phyloP scores from a whole-genome alignment of 2,888 invertebrate species.

The Oscheius onirici region DNA sequence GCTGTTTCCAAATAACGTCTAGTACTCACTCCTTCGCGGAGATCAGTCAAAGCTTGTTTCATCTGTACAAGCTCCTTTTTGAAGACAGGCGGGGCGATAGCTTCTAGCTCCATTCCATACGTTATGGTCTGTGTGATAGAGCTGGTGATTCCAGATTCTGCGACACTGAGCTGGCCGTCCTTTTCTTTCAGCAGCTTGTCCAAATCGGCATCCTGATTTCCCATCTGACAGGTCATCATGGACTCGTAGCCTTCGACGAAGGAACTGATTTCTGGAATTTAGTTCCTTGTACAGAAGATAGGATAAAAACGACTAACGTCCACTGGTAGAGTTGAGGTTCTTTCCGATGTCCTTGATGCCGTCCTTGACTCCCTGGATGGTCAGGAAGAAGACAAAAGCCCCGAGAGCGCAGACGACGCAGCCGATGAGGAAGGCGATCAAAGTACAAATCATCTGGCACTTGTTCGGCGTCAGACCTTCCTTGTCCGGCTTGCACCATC shows the following conservation, averaged over 20 bases:
- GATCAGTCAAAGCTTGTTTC: background rate
- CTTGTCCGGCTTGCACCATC: background rate
- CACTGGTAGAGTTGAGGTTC: background rate
- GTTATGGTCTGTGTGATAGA: too few species aligned
- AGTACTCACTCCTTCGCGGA: too few species aligned
- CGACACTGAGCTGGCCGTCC: background rate
- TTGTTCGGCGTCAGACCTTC: background rate
- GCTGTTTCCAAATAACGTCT: too few species aligned
- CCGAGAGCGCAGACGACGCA: background rate
- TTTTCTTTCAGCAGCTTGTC: background rate
- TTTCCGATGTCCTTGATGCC: background rate
- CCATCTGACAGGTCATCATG: background rate
- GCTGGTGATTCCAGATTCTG: background rate
- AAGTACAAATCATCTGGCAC: background rate
- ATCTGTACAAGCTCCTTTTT: background rate
- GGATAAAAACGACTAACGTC: background rate
- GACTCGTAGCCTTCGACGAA: constrained; percentile 3
- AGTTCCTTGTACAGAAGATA: too few species aligned
- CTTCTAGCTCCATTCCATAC: too few species aligned
- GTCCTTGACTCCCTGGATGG: background rate
- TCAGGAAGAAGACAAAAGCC: constrained; percentile 1
- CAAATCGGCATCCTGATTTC: background rate
- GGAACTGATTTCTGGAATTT: constrained; percentile 15
- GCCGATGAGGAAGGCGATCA: background rate
- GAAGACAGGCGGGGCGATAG: too few species aligned